Base-by-base conservation (phyloP, 2,888 invertebrate species). In the Philhelius pedissequus region DNA sequence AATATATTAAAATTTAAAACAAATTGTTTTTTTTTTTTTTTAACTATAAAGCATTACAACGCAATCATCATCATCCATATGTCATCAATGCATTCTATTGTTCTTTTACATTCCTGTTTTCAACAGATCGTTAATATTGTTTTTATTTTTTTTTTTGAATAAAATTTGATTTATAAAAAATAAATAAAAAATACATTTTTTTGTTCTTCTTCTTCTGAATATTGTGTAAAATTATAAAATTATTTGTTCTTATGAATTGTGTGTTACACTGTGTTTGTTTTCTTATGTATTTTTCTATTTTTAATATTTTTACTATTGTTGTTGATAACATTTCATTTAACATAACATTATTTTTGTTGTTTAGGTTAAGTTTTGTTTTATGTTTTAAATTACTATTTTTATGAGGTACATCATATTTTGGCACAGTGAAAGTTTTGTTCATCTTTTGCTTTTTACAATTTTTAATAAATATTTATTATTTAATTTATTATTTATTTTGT, bases 321-420 rank as follows among this genome's bases (percentile, higher is more conserved):
- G 66, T 56, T 69, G 25, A 11, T 73, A 48, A 58, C 43, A 45
- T 54, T 71, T 75, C 64, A 7, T n/a, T 60, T 48, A 66, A 79
- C 60, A 74, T 86, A 84, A n/a, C n/a, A 82, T 68, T 62, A 30
- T 45, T 83, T 18, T 71, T 68, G 11, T 73, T 73, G 27, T 56
- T 68, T 73, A 68, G 20, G 15, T 60, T 35, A n/a, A 50, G 22
- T 20, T 32, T 64, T 45, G 22, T 43, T 69, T 35, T 38, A 32
- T 38, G 56, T 27, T 80, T 86, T 68, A 71, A 74, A 78, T 86
- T 82, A 86, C 86, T 86, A 82, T 86, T 86, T 86, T 93, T 93
- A 94, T 95, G 95, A 95, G 95, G 95, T 95, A 95, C 94, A 94
- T 93, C 93, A 90, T 93, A 95, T 94, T 92, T 95, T 95, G 95